phyloP scores from a whole-genome alignment of 92 coral and sea anemone species.

The Desmophyllum pertusum region DNA sequence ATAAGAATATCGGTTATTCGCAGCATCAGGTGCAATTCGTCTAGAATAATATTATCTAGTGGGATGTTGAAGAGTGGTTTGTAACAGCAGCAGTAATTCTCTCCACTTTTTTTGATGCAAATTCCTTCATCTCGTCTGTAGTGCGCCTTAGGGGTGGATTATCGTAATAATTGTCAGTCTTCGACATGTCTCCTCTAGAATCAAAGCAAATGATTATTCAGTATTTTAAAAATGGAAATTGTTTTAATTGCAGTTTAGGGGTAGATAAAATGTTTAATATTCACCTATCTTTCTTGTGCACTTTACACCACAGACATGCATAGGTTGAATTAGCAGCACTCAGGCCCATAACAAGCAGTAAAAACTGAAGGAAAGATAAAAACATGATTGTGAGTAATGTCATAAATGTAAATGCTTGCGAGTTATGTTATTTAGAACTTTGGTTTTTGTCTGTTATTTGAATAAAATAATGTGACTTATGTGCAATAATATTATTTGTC shows the following conservation, averaged over 20 bases:
- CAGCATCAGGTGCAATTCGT: constrained; percentile 64
- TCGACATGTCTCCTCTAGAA: constrained; percentile 41
- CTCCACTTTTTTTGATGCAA: constrained; percentile 9
- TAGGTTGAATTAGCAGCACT: constrained; percentile 50
- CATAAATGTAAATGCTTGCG: too few relatives aligned
- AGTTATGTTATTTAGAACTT: too few relatives aligned
- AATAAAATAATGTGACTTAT: too few relatives aligned
- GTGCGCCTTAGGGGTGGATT: constrained; percentile 37
- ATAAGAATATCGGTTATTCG: constrained; percentile 59
- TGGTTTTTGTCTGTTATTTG: too few relatives aligned
- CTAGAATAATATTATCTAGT: constrained; percentile 53
- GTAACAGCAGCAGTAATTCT: constrained; percentile 35
- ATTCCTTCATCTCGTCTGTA: constrained; percentile 31
- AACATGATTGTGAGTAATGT: background rate
- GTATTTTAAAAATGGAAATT: too few relatives aligned
- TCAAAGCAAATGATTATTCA: too few relatives aligned
- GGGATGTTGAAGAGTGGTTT: constrained; percentile 51
- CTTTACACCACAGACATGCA: constrained; percentile 63
- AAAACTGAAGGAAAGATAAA: constrained; percentile 26
- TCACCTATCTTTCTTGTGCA: constrained; percentile 59
- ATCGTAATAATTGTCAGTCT: constrained; percentile 12
- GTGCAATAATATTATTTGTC: too few relatives aligned
- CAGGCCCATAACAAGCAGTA: constrained; percentile 49
- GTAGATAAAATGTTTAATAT: too few relatives aligned
- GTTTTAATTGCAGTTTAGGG: too few relatives aligned